Conservation (phyloP, 2,888 invertebrate species). For the Limnephilus marmoratus region DNA sequence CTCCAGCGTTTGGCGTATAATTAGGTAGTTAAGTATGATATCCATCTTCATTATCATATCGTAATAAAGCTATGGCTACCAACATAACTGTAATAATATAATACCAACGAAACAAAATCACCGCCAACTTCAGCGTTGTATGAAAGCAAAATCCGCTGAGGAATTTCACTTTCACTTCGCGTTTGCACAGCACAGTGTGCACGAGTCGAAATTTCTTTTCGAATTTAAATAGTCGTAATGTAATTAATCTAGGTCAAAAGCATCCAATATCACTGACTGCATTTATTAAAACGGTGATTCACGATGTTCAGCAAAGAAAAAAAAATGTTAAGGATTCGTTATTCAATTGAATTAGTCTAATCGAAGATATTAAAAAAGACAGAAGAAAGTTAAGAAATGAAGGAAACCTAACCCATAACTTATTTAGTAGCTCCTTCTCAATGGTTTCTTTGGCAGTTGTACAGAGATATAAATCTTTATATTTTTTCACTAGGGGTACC, state of each 20-base stretch:
- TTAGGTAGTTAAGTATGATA: not conserved
- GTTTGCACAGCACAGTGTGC: not conserved
- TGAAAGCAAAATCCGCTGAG: conserved; percentile 37
- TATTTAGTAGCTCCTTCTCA: too few relatives aligned
- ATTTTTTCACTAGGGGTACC: too few relatives aligned
- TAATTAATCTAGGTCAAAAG: not conserved
- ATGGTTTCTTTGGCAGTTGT: too few relatives aligned
- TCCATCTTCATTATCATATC: not conserved
- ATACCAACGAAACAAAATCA: not conserved
- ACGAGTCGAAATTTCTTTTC: conserved; percentile 5
- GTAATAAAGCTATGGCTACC: not conserved
- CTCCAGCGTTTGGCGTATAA: not conserved
- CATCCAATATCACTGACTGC: not conserved
- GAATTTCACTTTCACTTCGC: conserved; percentile 45
- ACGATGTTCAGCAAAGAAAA: not conserved
- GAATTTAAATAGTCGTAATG: not conserved
- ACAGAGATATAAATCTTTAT: too few relatives aligned
- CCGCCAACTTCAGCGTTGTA: not conserved
- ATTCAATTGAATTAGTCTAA: not conserved
- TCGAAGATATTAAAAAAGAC: too few relatives aligned
- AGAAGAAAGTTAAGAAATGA: too few relatives aligned
- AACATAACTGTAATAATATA: not conserved
- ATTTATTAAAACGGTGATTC: not conserved
- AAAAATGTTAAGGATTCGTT: not conserved
- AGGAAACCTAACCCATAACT: too few relatives aligned